Conservation (phyloP, 2,797 vertebrate genomes). For the Peromyscus nudipes region DNA sequence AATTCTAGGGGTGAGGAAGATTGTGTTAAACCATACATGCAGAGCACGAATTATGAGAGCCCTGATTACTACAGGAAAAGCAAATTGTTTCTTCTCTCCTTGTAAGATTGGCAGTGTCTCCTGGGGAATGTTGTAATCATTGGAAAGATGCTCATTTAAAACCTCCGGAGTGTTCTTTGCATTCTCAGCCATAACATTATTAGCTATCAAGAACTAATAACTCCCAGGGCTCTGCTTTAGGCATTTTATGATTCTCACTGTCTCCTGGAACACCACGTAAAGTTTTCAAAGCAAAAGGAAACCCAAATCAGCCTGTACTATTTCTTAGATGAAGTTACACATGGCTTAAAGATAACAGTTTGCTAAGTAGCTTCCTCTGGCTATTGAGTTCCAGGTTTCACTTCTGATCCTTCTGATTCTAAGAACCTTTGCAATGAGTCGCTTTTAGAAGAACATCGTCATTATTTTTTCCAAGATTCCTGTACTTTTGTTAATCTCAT, state of each 20-base stretch:
- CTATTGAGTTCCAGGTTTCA: not conserved
- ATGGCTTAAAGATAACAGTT: not conserved
- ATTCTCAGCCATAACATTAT: conserved; percentile 54
- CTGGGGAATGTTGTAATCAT: not conserved
- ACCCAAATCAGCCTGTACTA: not conserved
- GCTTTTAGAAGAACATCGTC: not conserved
- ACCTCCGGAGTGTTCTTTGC: not conserved
- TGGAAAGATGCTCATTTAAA: conserved; percentile 34
- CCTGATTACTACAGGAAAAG: not conserved
- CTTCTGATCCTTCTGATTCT: conserved; percentile 1
- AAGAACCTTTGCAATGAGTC: not conserved
- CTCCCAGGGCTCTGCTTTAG: not conserved
- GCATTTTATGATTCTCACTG: conserved; percentile 33
- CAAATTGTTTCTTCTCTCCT: not conserved
- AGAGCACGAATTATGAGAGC: not conserved
- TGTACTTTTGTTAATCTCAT: not conserved
- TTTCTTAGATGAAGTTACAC: conserved; percentile 29
- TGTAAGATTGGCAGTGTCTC: not conserved
- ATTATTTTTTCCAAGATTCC: conserved; percentile 23
- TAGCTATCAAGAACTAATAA: conserved; percentile 70
- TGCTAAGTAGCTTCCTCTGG: not conserved
- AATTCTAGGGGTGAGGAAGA: not conserved
- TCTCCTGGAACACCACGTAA: conserved; percentile 61
- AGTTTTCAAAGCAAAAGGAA: conserved; percentile 72
- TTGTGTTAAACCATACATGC: not conserved